Evolutionary conservation across 1,140 invertebrate genomes (phyloP).

Genomic region (Drosophila mojavensis): DNA sequence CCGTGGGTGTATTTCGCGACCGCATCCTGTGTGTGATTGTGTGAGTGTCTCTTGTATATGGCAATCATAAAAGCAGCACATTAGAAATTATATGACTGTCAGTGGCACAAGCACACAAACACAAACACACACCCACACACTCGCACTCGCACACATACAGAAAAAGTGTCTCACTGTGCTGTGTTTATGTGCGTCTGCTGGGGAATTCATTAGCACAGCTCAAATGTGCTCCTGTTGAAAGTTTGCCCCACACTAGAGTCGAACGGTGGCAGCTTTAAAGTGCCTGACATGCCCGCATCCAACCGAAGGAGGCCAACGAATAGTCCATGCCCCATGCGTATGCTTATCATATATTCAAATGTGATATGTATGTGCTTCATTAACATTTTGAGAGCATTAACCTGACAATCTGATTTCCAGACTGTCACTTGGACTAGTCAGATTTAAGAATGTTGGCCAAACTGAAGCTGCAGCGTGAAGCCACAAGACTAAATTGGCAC

Average conservation of each 20-base stretch:
- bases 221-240: constrained; percentile 56
- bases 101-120: constrained; percentile 36
- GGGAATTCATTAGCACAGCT: constrained; percentile 79
- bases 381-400: constrained; percentile 81
- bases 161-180: constrained; percentile 7
- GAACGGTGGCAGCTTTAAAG: constrained; percentile 67
- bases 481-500: background rate
- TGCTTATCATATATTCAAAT: constrained; percentile 81
- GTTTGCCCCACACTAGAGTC: constrained; percentile 49
- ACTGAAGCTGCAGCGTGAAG: background rate
- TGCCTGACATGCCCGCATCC: constrained; percentile 29
- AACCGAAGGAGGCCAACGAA: background rate
- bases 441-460: background rate
- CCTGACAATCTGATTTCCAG: constrained; percentile 50
- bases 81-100: constrained; percentile 80
- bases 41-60: constrained; percentile 55
- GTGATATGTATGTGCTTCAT: constrained; percentile 62
- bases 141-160: constrained; percentile 9
- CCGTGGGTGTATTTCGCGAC: constrained; percentile 69
- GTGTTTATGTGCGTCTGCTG: constrained; percentile 53
- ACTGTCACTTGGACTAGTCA: constrained; percentile 8
- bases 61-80: constrained; percentile 76
- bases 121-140: constrained; percentile 25
- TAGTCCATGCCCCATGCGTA: constrained; percentile 59
- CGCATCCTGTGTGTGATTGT: constrained; percentile 31